These are phyloP conservation scores for Discoglossus pictus DNA, from an alignment of 2,797 vertebrate species.

Conservation along the genomic window DNA sequence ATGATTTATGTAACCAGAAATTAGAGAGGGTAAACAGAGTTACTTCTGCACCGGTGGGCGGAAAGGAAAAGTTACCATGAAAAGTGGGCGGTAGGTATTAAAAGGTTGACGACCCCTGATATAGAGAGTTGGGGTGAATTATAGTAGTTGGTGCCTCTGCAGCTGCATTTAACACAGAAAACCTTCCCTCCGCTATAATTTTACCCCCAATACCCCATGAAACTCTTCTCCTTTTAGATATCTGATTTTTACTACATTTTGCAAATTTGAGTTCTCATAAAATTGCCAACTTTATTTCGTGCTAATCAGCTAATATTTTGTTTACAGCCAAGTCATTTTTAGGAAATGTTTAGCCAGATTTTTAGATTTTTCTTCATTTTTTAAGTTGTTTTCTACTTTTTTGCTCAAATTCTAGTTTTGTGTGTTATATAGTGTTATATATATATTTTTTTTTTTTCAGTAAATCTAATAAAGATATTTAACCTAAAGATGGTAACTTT, in stretches of 20 bases:
- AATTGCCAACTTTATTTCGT: conserved; percentile 19
- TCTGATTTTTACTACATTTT: not conserved
- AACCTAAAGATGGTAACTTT: too few relatives aligned
- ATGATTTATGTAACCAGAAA: too few relatives aligned
- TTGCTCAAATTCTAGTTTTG: too few relatives aligned
- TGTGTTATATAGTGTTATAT: too few relatives aligned
- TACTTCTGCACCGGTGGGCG: too few relatives aligned
- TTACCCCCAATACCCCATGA: not conserved
- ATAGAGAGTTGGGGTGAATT: conserved; percentile 25
- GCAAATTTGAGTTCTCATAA: conserved; percentile 11
- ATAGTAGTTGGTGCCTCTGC: conserved; percentile 13
- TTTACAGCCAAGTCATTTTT: conserved; percentile 51
- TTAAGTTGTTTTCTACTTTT: conserved; percentile 4
- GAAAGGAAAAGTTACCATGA: too few relatives aligned
- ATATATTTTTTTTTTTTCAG: too few relatives aligned
- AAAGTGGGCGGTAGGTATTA: too few relatives aligned
- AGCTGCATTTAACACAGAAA: not conserved
- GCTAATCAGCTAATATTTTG: not conserved
- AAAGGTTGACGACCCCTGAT: too few relatives aligned
- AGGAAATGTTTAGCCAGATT: not conserved
- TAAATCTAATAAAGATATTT: too few relatives aligned
- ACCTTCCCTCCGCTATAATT: not conserved
- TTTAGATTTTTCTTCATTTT: not conserved
- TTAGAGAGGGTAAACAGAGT: too few relatives aligned
- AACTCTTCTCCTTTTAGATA: too few relatives aligned